phyloP scores from a whole-genome alignment of 2,113 vertebrate genomes.

The Etheostoma spectabile region DNA sequence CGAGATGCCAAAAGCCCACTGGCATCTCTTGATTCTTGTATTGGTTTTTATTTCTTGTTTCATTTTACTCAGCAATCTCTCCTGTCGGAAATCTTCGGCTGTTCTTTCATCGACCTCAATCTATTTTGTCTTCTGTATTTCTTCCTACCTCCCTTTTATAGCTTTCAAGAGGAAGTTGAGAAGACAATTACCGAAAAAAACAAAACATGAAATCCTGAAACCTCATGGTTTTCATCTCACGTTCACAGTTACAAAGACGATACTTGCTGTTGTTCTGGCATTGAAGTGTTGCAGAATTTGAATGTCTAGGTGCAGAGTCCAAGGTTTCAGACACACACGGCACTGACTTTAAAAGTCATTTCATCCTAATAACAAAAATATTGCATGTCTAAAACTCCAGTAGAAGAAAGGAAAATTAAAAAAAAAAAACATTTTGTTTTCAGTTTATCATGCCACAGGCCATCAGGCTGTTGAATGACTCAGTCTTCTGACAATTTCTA shows the following conservation, averaged over 20 bases:
- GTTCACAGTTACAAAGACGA: slow-evolving; percentile 1
- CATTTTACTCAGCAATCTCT: slow-evolving; percentile 43
- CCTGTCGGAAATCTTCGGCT: slow-evolving; percentile 20
- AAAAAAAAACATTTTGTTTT: too few relatives aligned
- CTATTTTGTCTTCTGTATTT: slow-evolving; percentile 24
- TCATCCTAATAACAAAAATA: slow-evolving; percentile 15
- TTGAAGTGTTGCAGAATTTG: slow-evolving; percentile 6
- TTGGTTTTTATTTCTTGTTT: slow-evolving; percentile 25
- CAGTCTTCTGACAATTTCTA: too few relatives aligned
- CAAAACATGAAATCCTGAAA: slow-evolving; percentile 18
- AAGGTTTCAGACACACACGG: background rate
- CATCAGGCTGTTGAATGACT: too few relatives aligned
- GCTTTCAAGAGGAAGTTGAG: slow-evolving; percentile 16
- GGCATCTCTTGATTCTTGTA: slow-evolving; percentile 36
- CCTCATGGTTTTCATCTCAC: slow-evolving; percentile 1
- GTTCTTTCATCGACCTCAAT: slow-evolving; percentile 46
- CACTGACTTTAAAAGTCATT: background rate
- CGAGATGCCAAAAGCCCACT: slow-evolving; percentile 14
- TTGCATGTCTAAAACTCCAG: slow-evolving; percentile 1
- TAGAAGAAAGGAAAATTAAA: too few relatives aligned
- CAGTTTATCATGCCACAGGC: too few relatives aligned
- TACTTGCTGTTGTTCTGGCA: slow-evolving; percentile 2
- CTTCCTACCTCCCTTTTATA: background rate
- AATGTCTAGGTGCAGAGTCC: background rate
- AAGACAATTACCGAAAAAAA: background rate